These are phyloP conservation scores for Spongia lamella DNA, from an alignment of 37 sponge, comb jelly and placozoan genomes.

Conservation along the genomic window DNA sequence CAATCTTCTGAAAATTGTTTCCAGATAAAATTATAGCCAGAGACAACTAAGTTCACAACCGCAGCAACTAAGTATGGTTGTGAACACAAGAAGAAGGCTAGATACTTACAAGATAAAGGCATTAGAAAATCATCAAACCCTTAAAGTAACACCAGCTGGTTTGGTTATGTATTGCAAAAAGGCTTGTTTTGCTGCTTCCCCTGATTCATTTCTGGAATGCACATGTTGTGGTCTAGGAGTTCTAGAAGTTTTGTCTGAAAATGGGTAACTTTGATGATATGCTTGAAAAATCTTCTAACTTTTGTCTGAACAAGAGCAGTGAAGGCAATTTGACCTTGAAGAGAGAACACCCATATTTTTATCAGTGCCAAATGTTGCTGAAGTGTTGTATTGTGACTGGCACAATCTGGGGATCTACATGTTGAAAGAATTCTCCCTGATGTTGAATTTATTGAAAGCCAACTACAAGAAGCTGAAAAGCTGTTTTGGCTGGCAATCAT, in stretches of 20 bases:
- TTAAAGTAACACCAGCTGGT: not conserved
- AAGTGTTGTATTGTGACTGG: too few species aligned
- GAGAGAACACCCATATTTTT: constrained; percentile 23
- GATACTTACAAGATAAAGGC: too few species aligned
- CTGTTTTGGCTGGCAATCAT: constrained; percentile 11
- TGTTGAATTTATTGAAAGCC: constrained; percentile 4
- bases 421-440: constrained; percentile 26
- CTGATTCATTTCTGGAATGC: constrained; percentile 30
- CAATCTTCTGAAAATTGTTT: too few species aligned
- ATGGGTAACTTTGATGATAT: not conserved
- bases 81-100: too few species aligned
- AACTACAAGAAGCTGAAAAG: not conserved
- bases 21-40: too few species aligned
- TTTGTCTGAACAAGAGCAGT: constrained; percentile 14
- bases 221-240: constrained; percentile 37
- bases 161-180: too few species aligned
- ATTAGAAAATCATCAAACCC: not conserved
- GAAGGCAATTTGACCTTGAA: constrained; percentile 10
- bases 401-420: constrained; percentile 26
- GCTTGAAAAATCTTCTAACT: not conserved
- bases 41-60: constrained; percentile 7
- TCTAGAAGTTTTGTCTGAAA: constrained; percentile 23
- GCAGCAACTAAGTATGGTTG: constrained; percentile 32
- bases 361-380: constrained; percentile 45
- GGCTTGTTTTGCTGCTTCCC: too few species aligned